Evolutionary conservation across 2,113 vertebrate genomes (phyloP).

Genomic region (Maccullochella peelii): DNA sequence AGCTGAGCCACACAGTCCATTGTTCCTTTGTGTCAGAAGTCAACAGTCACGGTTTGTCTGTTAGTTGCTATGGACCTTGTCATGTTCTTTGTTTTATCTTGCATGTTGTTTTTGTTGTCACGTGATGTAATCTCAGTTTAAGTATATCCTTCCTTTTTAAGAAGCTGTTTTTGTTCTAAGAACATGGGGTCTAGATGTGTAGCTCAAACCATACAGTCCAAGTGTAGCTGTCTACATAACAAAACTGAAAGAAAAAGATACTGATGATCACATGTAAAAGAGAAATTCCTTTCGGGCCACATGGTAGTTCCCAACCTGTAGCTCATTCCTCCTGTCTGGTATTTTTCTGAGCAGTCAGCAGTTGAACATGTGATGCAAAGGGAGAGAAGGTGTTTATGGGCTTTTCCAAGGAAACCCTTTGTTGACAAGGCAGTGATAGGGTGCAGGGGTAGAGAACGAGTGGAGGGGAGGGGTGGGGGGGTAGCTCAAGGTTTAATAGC

Average conservation of each 20-base stretch:
- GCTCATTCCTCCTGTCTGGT: conserved; percentile 33
- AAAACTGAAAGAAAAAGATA: background rate
- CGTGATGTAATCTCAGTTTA: background rate
- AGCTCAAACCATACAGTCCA: background rate
- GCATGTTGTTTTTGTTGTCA: conserved; percentile 13
- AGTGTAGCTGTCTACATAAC: background rate
- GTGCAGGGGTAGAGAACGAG: conserved; percentile 12
- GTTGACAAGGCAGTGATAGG: conserved; percentile 59
- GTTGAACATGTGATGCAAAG: conserved; percentile 58
- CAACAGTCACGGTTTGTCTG: conserved; percentile 21
- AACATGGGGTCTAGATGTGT: background rate
- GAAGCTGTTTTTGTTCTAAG: background rate
- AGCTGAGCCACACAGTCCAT: conserved; percentile 59
- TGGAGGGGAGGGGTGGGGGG: background rate
- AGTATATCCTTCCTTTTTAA: background rate
- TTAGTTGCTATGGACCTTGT: background rate
- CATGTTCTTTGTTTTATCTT: background rate
- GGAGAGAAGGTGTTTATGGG: conserved; percentile 64
- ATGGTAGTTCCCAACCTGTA: background rate
- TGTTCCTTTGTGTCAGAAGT: conserved; percentile 61
- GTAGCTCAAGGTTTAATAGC: conserved; percentile 39
- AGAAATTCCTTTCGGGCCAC: conserved; percentile 9
- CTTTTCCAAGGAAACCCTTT: conserved; percentile 74
- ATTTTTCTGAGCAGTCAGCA: conserved; percentile 67
- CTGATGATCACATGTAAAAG: background rate